A percentile compares a stretch with the other conserved stretches of the same genome.
Evolutionary conservation across 37 sponge, comb jelly and placozoan genomes (phyloP).

Genomic region (Theonella swinhoei): DNA sequence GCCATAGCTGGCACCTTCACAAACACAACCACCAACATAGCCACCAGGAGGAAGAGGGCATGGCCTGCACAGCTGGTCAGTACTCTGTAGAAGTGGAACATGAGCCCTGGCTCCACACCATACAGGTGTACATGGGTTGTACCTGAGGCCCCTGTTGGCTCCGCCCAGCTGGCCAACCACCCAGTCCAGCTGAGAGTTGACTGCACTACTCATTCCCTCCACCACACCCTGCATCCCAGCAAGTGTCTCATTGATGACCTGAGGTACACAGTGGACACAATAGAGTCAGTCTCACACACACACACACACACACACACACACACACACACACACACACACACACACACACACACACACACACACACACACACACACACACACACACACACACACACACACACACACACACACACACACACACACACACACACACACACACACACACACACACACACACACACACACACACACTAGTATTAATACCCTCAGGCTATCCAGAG

Average conservation of each 20-base stretch:
- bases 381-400: constrained; percentile 34
- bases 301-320: constrained; percentile 60
- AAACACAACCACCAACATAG: constrained; percentile 45
- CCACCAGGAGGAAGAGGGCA: constrained; percentile 52
- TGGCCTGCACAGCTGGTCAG: constrained; percentile 29
- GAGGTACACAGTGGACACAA: too few relatives aligned
- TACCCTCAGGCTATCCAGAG: constrained; percentile 49
- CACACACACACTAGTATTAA: constrained; percentile 54
- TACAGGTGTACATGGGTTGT: neutral
- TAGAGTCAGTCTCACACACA: constrained; percentile 48
- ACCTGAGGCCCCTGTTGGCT: constrained; percentile 35
- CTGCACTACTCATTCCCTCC: constrained; percentile 18
- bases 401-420: constrained; percentile 44
- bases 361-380: constrained; percentile 34
- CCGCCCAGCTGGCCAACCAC: constrained; percentile 62
- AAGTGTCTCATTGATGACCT: constrained; percentile 65
- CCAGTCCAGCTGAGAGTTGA: constrained; percentile 64
- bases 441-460: constrained; percentile 63
- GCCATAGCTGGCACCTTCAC: constrained; percentile 42
- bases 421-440: constrained; percentile 51
- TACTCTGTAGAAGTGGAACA: neutral
- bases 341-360: constrained; percentile 50
- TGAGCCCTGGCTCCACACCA: neutral
- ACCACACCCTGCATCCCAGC: constrained; percentile 35
- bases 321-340: constrained; percentile 49